Evolutionary conservation across 1,140 invertebrate genomes (phyloP), one percentile per base, ranked within the genome.

Genomic region (Drosophila triauraria): DNA sequence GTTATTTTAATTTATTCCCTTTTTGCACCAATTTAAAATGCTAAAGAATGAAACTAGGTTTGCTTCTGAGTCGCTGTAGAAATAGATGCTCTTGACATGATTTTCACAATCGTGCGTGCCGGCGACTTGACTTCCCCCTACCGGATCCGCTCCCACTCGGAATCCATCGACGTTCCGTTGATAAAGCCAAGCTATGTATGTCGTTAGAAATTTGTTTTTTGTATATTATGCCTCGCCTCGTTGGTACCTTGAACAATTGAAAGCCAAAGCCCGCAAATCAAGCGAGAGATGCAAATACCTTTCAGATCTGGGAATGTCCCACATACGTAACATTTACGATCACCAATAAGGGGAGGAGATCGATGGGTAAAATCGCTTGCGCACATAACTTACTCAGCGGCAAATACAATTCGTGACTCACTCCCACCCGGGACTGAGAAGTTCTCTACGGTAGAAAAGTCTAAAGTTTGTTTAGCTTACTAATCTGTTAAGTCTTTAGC

Each of bases 51-150:
- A 67, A 59, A 9, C 12, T 4, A 71, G 44, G 3, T 6, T 35
- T 15, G 32, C 9, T 30, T 40, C 13, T 38, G 12, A 57, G 32
- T 30, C 13, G 4, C 65, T 40, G 8, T 20, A 40, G n/a, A 44
- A 38, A 35, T 42, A 17, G 32, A 50, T 77, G 64, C 59, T 61
- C 71, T 82, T 87, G 75, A 88, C 78, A 79, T 47, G 47, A 44
- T 69, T 80, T 77, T 64, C 6, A 27, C 38, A 59, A 78, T 78
- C 76, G 27, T 63, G 50, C 57, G 57, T 70, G 12, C 40, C 40
- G 23, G 38, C 43, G 10, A 27, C 51, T 35, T 35, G 12, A 15
- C 17, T 69, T 51, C 25, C 42, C 68, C 67, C 10, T 25, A 12
- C 32, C 25, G n/a, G 27, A 25, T 48, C 32, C 9, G 23, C 4